Base-by-base conservation (phyloP, 2,888 invertebrate genomes). In the Chesias legatella region DNA sequence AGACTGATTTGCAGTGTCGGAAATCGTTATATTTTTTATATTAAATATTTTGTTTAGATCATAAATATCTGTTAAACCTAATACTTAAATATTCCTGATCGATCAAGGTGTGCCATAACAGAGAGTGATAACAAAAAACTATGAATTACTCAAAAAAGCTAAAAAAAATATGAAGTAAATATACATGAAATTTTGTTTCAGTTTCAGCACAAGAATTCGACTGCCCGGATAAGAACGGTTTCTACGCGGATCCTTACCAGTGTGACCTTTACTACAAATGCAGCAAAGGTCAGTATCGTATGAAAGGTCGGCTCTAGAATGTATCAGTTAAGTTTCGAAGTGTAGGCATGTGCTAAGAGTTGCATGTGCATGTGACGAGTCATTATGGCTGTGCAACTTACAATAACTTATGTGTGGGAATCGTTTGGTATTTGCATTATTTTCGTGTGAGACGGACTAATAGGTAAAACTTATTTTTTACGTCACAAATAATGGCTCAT, bases 221-320 rank as follows among this genome's bases (percentile, higher is more conserved):
- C 58, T 95, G 95, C 58, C 94, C 94, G 2, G 90, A 92, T 47
- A 89, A 91, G 52, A 91, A 89, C 51, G 94, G 94, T n/a, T 94
- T 89, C 78, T 94, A 91, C 78, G 90, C 93, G 3, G 94, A 95
- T 72, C 88, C 89, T 1, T 90, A 91, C 63, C 94, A 94, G 73
- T 95, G 95, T 70, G 95, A 95, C 79, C 90, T 94, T 49, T 95
- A 94, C 74, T 94, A 93, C 78, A 90, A 91, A 61, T 94, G 94
- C 81, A 81, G 82, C 40, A 91, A 91, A 75, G 92, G 89, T 89
- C 65, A 83, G 86, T 86, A 79, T 60, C 61, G 60, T 61, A 55
- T 45, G 32, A 72, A 72, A 80, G 73, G 74, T 75, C 60, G 42
- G 20, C 32, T 8, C 20, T 17, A 33, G 45, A 49, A 48, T 49